Percentiles rank a stretch among this genome's conserved stretches.
Conservation (phyloP, 2,797 vertebrate genomes). For the Morus bassanus region DNA sequence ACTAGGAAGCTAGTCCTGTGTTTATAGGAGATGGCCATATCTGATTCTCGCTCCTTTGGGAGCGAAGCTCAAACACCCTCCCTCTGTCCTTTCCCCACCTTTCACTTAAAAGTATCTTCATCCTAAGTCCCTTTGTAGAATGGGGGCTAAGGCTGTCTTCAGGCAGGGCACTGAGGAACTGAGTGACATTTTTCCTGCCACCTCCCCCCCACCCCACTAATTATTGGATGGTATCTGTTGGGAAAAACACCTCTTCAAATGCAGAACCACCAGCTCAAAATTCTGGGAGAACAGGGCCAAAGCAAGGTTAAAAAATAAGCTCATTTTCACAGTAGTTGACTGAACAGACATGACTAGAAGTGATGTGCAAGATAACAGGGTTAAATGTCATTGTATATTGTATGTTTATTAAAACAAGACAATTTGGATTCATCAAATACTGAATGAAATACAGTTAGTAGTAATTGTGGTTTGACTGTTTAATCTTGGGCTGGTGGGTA, state of each 20-base stretch:
- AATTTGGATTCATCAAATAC: background rate
- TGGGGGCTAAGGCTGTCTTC: background rate
- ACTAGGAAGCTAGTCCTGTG: background rate
- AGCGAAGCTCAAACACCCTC: background rate
- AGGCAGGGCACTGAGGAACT: background rate
- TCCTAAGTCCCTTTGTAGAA: background rate
- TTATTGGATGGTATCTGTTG: background rate
- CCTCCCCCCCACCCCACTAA: background rate
- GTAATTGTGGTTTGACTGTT: conserved; percentile 16
- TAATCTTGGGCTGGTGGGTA: background rate
- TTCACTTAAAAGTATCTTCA: background rate
- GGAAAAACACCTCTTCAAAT: background rate
- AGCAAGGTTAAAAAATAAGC: background rate
- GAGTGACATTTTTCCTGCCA: background rate
- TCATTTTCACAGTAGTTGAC: background rate
- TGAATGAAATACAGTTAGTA: background rate
- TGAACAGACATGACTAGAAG: background rate
- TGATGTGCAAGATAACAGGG: conserved; percentile 53
- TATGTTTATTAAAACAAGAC: background rate
- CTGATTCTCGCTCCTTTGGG: background rate
- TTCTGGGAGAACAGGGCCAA: background rate
- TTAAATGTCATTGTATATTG: background rate
- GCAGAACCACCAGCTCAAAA: background rate
- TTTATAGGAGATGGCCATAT: background rate
- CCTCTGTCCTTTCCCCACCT: background rate